These are phyloP conservation scores for Acholoe squamosa DNA, from an alignment of 2,888 invertebrate genomes.

Conservation along the genomic window DNA sequence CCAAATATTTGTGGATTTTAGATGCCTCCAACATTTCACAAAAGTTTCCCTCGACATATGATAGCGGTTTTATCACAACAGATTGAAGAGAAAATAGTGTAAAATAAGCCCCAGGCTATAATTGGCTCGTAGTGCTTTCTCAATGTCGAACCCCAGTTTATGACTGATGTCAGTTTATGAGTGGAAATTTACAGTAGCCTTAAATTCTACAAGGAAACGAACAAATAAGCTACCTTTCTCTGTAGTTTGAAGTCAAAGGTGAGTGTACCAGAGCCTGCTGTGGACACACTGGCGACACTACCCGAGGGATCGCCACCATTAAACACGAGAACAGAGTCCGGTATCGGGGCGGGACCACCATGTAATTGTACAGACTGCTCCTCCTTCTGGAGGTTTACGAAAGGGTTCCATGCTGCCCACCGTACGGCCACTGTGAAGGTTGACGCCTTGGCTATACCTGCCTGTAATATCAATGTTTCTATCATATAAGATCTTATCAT, in stretches of 20 bases:
- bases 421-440: slow-evolving; percentile 78
- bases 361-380: slow-evolving; percentile 77
- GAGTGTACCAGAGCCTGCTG: slow-evolving; percentile 65
- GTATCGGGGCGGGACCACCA: slow-evolving; percentile 83
- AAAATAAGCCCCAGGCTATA: no score
- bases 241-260: slow-evolving; percentile 58
- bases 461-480: slow-evolving; percentile 46
- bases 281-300: slow-evolving; percentile 68
- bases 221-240: slow-evolving; percentile 56
- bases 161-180: no score
- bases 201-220: no score
- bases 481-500: no score
- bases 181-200: neutral
- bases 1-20: no score
- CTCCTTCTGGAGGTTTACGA: slow-evolving; percentile 74
- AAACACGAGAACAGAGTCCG: slow-evolving; percentile 82
- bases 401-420: slow-evolving; percentile 84
- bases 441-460: slow-evolving; percentile 40
- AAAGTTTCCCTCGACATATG: no score
- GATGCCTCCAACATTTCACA: no score
- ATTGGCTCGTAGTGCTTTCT: no score
- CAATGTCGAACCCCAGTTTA: no score
- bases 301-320: slow-evolving; percentile 25
- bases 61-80: no score
- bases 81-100: no score